A percentile compares a stretch with the other conserved stretches of the same genome.
phyloP scores from a whole-genome alignment of 2,888 invertebrate species.

The Pyrocoelia pectoralis region DNA sequence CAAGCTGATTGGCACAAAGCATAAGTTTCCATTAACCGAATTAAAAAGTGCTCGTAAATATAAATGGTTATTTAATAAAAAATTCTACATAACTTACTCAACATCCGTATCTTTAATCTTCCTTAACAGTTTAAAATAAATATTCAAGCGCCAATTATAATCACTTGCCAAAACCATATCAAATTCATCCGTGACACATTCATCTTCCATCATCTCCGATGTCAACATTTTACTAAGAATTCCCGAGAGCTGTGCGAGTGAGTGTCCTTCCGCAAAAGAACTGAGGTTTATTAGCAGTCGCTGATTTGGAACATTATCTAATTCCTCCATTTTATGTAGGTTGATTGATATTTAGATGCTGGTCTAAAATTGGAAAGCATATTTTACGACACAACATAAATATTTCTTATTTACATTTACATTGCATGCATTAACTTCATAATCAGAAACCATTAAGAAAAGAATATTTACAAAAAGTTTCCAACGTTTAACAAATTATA shows the following conservation, averaged over 20 bases:
- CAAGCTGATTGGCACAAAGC: no score
- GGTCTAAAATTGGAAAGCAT: conserved; percentile 17
- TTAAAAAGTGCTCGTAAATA: no score
- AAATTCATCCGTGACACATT: conserved; percentile 45
- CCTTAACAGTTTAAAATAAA: conserved; percentile 73
- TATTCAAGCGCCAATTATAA: conserved; percentile 70
- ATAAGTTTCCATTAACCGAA: no score
- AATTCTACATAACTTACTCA: conserved; percentile 19
- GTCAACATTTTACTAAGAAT: conserved; percentile 69
- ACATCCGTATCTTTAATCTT: conserved; percentile 65
- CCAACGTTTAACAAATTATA: no score
- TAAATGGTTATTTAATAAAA: conserved; percentile 2
- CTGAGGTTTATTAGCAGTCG: conserved; percentile 66
- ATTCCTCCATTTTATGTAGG: conserved; percentile 40
- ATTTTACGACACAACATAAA: background rate
- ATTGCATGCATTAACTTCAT: background rate
- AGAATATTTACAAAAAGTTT: background rate
- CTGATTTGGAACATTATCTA: conserved; percentile 40
- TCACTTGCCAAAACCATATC: conserved; percentile 74
- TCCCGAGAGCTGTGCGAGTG: conserved; percentile 73
- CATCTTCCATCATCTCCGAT: conserved; percentile 51
- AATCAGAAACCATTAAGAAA: background rate
- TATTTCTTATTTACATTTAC: background rate
- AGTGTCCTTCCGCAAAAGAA: conserved; percentile 65
- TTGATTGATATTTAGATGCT: conserved; percentile 14